Percentiles rank a stretch among this genome's conserved stretches.
phyloP scores from a whole-genome alignment of 2,113 vertebrate genomes.

The Siniperca chuatsi region DNA sequence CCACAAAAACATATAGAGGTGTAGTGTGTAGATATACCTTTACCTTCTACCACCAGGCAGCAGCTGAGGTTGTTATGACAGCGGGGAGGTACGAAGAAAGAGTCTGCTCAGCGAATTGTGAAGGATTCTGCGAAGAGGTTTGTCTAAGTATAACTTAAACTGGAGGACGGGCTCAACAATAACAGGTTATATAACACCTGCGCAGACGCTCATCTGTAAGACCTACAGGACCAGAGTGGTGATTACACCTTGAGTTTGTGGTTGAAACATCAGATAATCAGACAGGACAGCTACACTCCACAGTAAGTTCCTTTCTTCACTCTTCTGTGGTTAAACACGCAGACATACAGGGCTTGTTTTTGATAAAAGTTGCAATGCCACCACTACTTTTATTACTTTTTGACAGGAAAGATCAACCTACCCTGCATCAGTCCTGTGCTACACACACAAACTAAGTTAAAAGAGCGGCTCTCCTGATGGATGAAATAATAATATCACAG shows the following conservation, averaged over 20 bases:
- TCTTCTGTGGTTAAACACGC: too few relatives aligned
- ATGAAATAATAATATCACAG: not conserved
- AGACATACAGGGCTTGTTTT: not conserved
- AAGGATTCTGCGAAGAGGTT: slow-evolving; percentile 30
- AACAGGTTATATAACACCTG: slow-evolving; percentile 49
- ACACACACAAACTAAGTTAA: not conserved
- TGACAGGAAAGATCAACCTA: not conserved
- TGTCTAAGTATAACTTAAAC: slow-evolving; percentile 15
- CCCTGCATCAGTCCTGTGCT: not conserved
- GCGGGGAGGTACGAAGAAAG: slow-evolving; percentile 47
- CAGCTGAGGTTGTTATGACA: slow-evolving; percentile 48
- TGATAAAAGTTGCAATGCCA: not conserved
- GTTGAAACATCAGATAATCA: slow-evolving; percentile 4
- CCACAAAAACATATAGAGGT: slow-evolving; percentile 59
- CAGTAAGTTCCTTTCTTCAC: too few relatives aligned
- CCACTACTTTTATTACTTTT: not conserved
- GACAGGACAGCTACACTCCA: not conserved
- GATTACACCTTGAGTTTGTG: slow-evolving; percentile 8
- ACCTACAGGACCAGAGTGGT: not conserved
- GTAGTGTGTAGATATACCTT: slow-evolving; percentile 12
- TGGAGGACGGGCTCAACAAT: slow-evolving; percentile 6
- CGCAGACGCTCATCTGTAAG: slow-evolving; percentile 39
- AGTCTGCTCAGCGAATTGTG: slow-evolving; percentile 59
- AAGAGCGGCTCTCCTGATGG: not conserved
- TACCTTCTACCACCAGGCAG: slow-evolving; percentile 10